Evolutionary conservation across 2,113 vertebrate genomes (phyloP), one percentile per base, ranked within the genome.

Genomic region (Heloderma charlesbogerti): DNA sequence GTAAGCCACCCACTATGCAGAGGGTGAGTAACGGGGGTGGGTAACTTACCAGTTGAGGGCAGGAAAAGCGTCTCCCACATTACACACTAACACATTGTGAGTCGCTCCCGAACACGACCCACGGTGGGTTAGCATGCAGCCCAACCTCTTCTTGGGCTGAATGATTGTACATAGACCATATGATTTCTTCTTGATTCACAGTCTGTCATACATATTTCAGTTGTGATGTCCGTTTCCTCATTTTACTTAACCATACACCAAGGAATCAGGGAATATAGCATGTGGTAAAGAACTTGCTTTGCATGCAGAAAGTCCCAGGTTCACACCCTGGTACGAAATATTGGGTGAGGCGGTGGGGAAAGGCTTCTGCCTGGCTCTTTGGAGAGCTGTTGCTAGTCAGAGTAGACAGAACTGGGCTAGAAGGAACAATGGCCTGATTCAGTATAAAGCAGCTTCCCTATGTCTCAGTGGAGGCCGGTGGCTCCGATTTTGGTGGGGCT

Each of bases 241-340:
- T 79, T 54, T 31, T 54, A 31, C 45, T 80, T 31, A 34, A 57
- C 15, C 31, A 34, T 15, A n/a, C 34, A 34, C 34, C 27, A 57
- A 57, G 57, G 79, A 57, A 81, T 54, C 74, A 81, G 25, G 4
- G 6, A 45, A 78, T 63, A 22, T 34, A n/a, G 45, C 12, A 57
- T 57, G 31, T 22, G 13, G 18, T 20, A 81, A 25, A 31, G 60
- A 57, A 88, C 0, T 29, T 66, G 43, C 92, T 57, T 0, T 2
- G 34, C 79, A 92, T 89, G 92, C 72, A 87, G 83, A 91, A 91
- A 88, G 5, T 8, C 89, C 22, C 13, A 54, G 10, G 16, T 82
- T 57, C 34, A 82, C 16, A 10, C 31, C 79, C 48, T 79, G 77
- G 25, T 51, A 29, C 31, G 3, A 57, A 82, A 37, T 8, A 15